Base-by-base conservation (phyloP, 2,113 vertebrate species). In the Xyrauchen texanus region DNA sequence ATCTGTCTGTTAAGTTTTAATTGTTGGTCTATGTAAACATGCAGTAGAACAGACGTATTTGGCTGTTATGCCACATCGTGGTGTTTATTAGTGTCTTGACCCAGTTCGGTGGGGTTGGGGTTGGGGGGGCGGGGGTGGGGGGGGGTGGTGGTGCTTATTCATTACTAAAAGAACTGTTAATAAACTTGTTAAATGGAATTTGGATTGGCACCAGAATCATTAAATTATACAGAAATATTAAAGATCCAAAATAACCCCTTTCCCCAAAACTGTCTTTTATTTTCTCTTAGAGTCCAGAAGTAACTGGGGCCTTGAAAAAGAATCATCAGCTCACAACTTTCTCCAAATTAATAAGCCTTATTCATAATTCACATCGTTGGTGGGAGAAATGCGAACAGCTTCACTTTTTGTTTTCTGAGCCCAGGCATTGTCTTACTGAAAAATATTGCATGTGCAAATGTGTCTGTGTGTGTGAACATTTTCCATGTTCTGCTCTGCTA, bases 341-440 rank as follows among this genome's bases (percentile, higher is more conserved):
- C 79, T 58, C 49, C 46, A 44, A n/a, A 62, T 64, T 69, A 78
- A 62, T 65, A 16, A 65, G 4, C 45, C 13, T 51, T 53, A 61
- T 77, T 66, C 45, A 80, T 77, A 70, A 80, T 86, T 86, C 60
- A 82, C 77, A 45, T 61, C 10, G 58, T 67, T 80, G 45, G 62
- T 9, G 46, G 47, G 57, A 78, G 62, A 80, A 80, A 13, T 76
- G 57, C 76, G 34, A 70, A 12, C 81, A 79, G 82, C 82, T 16
- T 80, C 60, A 42, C 61, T 65, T 74, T 63, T 78, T 76, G 75
- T 85, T 77, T 67, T 68, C 72, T 64, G 64, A 81, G 70, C 47
- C 58, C 84, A 42, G 60, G 75, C 60, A 72, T 81, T 49, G 10
- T 16, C 77, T 72, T 88, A 79, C 87, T 87, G 68, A 52, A 61